Evolutionary conservation across 1,140 invertebrate genomes (phyloP).

Genomic region (Neodiprion lecontei): DNA sequence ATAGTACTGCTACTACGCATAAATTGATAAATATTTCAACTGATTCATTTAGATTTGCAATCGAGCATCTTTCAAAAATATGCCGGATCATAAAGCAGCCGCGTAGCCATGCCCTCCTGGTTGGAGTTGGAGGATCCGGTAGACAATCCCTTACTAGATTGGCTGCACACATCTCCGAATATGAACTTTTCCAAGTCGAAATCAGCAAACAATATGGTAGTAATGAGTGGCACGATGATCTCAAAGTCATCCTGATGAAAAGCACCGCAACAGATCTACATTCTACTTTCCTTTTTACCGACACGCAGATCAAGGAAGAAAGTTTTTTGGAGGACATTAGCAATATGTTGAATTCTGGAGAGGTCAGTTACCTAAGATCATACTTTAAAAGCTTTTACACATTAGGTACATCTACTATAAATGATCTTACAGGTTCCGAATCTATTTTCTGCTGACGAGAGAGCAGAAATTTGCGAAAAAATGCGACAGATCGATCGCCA

Average conservation of each 20-base stretch:
- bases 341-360: slow-evolving; percentile 92
- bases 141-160: slow-evolving; percentile 88
- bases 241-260: slow-evolving; percentile 82
- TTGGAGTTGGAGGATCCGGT: slow-evolving; percentile 92
- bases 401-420: background rate
- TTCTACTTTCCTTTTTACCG: slow-evolving; percentile 90
- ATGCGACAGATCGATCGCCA: slow-evolving; percentile 92
- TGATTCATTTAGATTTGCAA: slow-evolving; percentile 76
- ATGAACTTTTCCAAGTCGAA: slow-evolving; percentile 91
- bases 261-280: slow-evolving; percentile 85
- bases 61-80: slow-evolving; percentile 93
- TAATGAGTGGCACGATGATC: slow-evolving; percentile 89
- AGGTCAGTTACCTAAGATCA: slow-evolving; percentile 80
- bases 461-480: slow-evolving; percentile 91
- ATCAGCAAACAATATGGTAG: slow-evolving; percentile 86
- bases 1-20: too few species aligned
- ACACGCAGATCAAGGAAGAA: slow-evolving; percentile 93
- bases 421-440: slow-evolving; percentile 73
- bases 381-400: slow-evolving; percentile 27
- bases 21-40: background rate
- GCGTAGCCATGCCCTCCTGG: slow-evolving; percentile 81
- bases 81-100: slow-evolving; percentile 92
- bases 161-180: slow-evolving; percentile 92
- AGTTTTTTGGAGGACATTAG: slow-evolving; percentile 93
- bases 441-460: slow-evolving; percentile 88